These are phyloP conservation scores for Pachypsylla venusta DNA, from an alignment of 1,140 invertebrate species.

Conservation along the genomic window DNA sequence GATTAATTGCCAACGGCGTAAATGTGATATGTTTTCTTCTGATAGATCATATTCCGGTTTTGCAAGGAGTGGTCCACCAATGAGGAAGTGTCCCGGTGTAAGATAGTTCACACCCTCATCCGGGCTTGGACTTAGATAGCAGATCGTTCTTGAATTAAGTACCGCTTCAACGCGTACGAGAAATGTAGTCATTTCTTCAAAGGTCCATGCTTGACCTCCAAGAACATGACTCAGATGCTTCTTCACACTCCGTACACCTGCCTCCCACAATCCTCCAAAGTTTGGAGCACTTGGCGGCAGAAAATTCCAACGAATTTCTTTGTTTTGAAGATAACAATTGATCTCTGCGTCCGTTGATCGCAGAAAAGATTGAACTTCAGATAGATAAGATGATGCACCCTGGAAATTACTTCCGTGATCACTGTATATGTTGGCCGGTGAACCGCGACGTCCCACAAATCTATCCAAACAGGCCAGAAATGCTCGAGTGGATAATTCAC, in stretches of 20 bases:
- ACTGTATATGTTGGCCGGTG: conserved; percentile 23
- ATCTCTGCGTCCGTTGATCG: background rate
- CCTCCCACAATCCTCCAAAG: conserved; percentile 27
- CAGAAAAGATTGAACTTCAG: background rate
- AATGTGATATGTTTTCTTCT: background rate
- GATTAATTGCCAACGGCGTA: conserved; percentile 25
- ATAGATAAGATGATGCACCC: conserved; percentile 18
- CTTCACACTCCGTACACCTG: conserved; percentile 25
- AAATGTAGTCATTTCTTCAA: conserved; percentile 20
- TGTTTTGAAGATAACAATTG: background rate
- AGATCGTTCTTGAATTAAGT: conserved; percentile 21
- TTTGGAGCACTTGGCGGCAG: conserved; percentile 24
- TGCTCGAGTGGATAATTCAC: conserved; percentile 27
- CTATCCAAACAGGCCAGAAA: conserved; percentile 30
- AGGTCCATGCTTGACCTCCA: conserved; percentile 15
- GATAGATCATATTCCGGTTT: background rate
- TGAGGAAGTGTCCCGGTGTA: conserved; percentile 25
- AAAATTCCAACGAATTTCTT: conserved; percentile 26
- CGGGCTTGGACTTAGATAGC: conserved; percentile 14
- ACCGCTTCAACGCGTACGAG: conserved; percentile 20
- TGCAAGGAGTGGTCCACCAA: conserved; percentile 19
- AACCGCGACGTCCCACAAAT: conserved; percentile 30
- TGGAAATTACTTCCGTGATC: conserved; percentile 31
- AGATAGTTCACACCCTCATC: conserved; percentile 19
- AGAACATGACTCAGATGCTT: conserved; percentile 20